Evolutionary conservation across 2,888 invertebrate species (phyloP).

Genomic region (Drosophila yooni): DNA sequence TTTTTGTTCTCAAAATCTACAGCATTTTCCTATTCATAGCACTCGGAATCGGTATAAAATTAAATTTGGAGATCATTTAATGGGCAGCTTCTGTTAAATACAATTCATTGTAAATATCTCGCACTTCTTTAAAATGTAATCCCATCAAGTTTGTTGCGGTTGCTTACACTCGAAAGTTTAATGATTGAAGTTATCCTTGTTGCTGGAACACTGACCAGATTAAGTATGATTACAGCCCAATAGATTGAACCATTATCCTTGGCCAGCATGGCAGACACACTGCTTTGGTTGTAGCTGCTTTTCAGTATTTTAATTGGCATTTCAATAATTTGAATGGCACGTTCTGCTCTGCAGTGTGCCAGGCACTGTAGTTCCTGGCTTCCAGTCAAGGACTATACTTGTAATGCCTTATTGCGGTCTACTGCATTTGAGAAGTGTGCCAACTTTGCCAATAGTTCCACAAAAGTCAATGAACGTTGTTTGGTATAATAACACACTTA

Average conservation of each 20-base stretch:
- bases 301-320: slow-evolving; percentile 57
- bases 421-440: slow-evolving; percentile 47
- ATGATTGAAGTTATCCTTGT: slow-evolving; percentile 13
- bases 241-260: slow-evolving; percentile 43
- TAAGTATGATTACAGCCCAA: slow-evolving; percentile 33
- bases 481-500: slow-evolving; percentile 64
- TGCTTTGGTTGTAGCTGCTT: slow-evolving; percentile 25
- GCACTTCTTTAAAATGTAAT: not conserved
- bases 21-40: not conserved
- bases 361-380: slow-evolving; percentile 21
- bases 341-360: slow-evolving; percentile 7
- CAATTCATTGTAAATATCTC: not conserved
- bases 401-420: slow-evolving; percentile 43
- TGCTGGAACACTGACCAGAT: slow-evolving; percentile 28
- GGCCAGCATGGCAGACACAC: slow-evolving; percentile 13
- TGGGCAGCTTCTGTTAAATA: not conserved
- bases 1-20: not conserved
- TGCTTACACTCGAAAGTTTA: slow-evolving; percentile 20
- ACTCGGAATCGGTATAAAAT: not conserved
- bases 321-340: slow-evolving; percentile 56
- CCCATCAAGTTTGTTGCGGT: not conserved
- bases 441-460: slow-evolving; percentile 30
- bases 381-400: slow-evolving; percentile 27
- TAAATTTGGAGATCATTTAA: not conserved
- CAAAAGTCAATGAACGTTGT: slow-evolving; percentile 54